A percentile compares a stretch with the other conserved stretches of the same genome.
phyloP scores from a whole-genome alignment of 92 coral and sea anemone species.

The Zoanthus gigantus region DNA sequence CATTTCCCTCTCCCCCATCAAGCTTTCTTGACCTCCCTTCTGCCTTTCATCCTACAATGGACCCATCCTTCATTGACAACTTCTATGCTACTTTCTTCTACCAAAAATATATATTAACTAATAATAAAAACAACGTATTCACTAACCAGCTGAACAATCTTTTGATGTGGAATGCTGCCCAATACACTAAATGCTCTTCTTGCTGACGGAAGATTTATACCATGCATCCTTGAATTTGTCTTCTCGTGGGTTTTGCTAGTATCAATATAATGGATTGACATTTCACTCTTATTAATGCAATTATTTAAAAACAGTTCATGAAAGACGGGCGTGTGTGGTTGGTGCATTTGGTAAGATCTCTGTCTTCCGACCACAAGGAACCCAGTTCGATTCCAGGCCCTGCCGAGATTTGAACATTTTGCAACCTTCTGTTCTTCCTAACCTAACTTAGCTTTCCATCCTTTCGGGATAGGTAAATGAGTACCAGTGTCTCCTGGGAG shows the following conservation, averaged over 20 bases:
- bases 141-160: slow-evolving; percentile 62
- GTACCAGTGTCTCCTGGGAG: too few relatives aligned
- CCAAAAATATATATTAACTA: neutral
- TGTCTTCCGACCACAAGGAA: too few relatives aligned
- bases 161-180: slow-evolving; percentile 47
- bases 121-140: neutral
- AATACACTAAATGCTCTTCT: slow-evolving; percentile 68
- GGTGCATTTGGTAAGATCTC: too few relatives aligned
- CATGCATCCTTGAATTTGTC: slow-evolving; percentile 81
- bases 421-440: too few relatives aligned
- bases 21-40: neutral
- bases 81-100: neutral
- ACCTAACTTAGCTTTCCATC: too few relatives aligned
- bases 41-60: neutral
- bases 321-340: neutral
- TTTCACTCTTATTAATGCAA: neutral
- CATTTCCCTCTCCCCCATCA: neutral
- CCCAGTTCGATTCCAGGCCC: too few relatives aligned
- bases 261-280: neutral
- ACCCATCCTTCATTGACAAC: neutral
- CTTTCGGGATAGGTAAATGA: too few relatives aligned
- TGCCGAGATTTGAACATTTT: too few relatives aligned
- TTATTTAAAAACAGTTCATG: neutral
- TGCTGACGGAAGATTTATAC: slow-evolving; percentile 71
- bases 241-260: slow-evolving; percentile 56